Percentiles rank a stretch among this genome's conserved stretches.
These are phyloP conservation scores for Lasius fuliginosus DNA, from an alignment of 2,888 invertebrate genomes.

Conservation along the genomic window DNA sequence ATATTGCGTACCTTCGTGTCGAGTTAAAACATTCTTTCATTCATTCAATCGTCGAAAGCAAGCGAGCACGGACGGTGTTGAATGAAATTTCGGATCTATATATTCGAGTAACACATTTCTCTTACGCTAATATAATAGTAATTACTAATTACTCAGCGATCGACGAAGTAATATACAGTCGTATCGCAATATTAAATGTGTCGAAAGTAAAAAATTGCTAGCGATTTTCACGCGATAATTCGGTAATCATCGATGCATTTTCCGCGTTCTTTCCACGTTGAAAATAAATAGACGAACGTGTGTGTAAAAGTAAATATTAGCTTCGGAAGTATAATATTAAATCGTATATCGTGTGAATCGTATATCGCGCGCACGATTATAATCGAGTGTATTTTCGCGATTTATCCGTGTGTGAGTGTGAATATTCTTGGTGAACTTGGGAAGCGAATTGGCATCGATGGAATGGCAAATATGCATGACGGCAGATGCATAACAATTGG, in stretches of 20 bases:
- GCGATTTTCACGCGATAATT: not conserved
- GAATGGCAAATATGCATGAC: not conserved
- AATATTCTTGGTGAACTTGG: not conserved
- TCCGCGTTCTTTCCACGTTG: not conserved
- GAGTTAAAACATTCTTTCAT: not conserved
- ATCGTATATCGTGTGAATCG: not conserved
- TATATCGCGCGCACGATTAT: not conserved
- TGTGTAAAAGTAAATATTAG: not conserved
- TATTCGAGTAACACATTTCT: not conserved
- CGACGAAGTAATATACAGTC: not conserved
- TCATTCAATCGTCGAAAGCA: not conserved
- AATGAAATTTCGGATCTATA: not conserved
- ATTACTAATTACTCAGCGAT: not conserved
- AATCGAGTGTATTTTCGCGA: not conserved
- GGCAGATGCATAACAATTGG: not conserved
- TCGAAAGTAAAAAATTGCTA: not conserved
- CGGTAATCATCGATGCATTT: not conserved
- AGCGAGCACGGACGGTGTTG: not conserved
- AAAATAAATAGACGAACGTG: not conserved
- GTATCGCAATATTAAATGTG: not conserved
- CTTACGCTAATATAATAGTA: not conserved
- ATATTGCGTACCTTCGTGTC: not conserved
- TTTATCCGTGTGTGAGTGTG: not conserved
- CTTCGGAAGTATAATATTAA: not conserved
- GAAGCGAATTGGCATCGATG: not conserved